These are phyloP conservation scores for Tenualosa thibaudeaui DNA, from an alignment of 2,797 vertebrate genomes.

Conservation along the genomic window DNA sequence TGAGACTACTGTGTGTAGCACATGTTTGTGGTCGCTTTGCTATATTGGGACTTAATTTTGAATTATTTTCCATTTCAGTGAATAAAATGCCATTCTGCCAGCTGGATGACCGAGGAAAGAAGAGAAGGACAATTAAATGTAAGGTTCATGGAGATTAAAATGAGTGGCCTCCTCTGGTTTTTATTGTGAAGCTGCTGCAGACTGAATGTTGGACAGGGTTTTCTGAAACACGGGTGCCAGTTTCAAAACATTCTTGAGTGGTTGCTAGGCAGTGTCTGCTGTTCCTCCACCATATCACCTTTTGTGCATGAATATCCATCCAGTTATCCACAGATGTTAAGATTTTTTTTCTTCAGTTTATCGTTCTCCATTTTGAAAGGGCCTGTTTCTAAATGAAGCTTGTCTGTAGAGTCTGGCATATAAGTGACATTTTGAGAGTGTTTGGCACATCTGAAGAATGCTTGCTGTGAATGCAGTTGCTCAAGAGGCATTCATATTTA, in stretches of 20 bases:
- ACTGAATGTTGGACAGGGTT: constrained; percentile 39
- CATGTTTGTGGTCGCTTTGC: not conserved
- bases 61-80: constrained; percentile 60
- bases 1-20: not conserved
- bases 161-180: constrained; percentile 33
- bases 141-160: constrained; percentile 54
- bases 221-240: constrained; percentile 38
- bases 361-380: not conserved
- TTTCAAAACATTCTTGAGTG: constrained; percentile 35
- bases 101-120: constrained; percentile 73
- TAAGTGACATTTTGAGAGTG: not conserved
- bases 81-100: constrained; percentile 83
- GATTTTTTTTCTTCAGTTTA: not conserved
- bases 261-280: constrained; percentile 30
- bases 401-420: not conserved
- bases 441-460: constrained; percentile 13
- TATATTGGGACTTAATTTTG: not conserved
- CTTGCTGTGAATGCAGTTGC: not conserved
- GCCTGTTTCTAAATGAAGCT: not conserved
- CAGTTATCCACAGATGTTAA: not conserved
- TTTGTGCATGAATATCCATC: constrained; percentile 11
- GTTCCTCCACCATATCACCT: constrained; percentile 5
- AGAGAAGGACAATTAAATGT: constrained; percentile 69
- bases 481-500: not conserved
- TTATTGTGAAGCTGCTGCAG: constrained; percentile 24